Percentiles rank a stretch among this genome's conserved stretches.
phyloP scores from a whole-genome alignment of 1,140 invertebrate genomes.

The Calliopsis andreniformis region DNA sequence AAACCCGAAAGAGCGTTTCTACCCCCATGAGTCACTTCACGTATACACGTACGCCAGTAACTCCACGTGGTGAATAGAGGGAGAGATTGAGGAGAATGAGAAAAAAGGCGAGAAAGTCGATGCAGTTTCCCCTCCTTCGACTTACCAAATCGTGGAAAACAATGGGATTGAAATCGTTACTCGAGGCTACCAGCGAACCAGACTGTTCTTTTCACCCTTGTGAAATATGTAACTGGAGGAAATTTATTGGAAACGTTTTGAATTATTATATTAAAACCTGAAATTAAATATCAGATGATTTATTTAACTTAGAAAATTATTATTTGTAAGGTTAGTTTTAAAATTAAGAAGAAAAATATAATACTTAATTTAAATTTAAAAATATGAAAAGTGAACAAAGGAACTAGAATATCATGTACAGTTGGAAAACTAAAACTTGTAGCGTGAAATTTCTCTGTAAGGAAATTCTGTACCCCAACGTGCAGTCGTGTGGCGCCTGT shows the following conservation, averaged over 20 bases:
- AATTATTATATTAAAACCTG: too few relatives aligned
- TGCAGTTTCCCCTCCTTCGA: background rate
- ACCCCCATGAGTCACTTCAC: conserved; percentile 58
- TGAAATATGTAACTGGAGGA: too few relatives aligned
- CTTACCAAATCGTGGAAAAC: background rate
- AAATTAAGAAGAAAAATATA: too few relatives aligned
- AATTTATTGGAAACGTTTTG: too few relatives aligned
- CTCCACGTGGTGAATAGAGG: conserved; percentile 12
- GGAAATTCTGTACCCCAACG: background rate
- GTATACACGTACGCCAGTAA: too few relatives aligned
- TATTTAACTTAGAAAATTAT: too few relatives aligned
- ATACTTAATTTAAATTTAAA: background rate
- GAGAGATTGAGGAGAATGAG: background rate
- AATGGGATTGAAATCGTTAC: background rate
- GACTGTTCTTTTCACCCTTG: too few relatives aligned
- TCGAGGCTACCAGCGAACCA: too few relatives aligned
- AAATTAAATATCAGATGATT: too few relatives aligned
- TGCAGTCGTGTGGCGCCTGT: conserved; percentile 37
- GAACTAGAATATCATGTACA: background rate
- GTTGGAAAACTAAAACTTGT: background rate
- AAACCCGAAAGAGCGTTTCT: conserved; percentile 48
- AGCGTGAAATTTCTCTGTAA: too few relatives aligned
- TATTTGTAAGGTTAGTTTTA: too few relatives aligned
- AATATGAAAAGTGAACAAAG: background rate
- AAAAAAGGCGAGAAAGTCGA: background rate